These are phyloP conservation scores for Phylloscopus whistleri DNA, from an alignment of 2,113 vertebrate genomes.

Conservation along the genomic window DNA sequence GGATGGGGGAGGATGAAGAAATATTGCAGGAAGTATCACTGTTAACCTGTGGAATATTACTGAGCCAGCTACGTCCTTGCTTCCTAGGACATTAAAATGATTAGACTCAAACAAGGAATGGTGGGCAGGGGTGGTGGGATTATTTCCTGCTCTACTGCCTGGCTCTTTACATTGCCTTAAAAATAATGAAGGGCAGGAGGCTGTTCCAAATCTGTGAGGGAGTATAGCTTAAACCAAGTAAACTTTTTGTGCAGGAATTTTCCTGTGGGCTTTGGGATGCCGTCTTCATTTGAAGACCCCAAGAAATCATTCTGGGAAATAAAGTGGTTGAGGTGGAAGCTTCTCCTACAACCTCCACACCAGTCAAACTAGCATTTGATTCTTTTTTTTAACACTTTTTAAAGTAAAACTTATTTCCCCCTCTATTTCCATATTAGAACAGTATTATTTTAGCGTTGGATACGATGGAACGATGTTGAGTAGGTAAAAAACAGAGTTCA, in stretches of 20 bases:
- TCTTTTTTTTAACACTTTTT: not conserved
- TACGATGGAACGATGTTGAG: not conserved
- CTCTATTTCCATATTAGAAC: not conserved
- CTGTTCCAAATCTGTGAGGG: rapidly evolving
- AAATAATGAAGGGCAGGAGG: not conserved
- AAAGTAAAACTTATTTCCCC: not conserved
- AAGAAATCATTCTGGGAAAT: not conserved
- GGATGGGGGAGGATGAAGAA: not conserved
- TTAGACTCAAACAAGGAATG: not conserved
- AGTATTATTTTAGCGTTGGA: not conserved
- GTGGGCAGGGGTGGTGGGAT: not conserved
- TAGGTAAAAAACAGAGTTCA: not conserved
- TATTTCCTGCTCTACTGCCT: not conserved
- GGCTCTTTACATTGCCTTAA: not conserved
- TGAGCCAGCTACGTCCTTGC: not conserved
- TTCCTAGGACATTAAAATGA: not conserved
- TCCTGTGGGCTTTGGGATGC: not conserved
- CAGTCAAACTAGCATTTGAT: not conserved
- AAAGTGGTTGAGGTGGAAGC: not conserved
- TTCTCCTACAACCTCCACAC: not conserved
- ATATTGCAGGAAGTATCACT: not conserved
- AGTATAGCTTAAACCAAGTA: not conserved
- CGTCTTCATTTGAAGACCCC: not conserved
- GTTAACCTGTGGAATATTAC: not conserved
- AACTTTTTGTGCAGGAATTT: not conserved